A percentile compares a stretch with the other conserved stretches of the same genome.
phyloP scores from a whole-genome alignment of 2,888 invertebrate genomes.

The Nomada ruficornis region DNA sequence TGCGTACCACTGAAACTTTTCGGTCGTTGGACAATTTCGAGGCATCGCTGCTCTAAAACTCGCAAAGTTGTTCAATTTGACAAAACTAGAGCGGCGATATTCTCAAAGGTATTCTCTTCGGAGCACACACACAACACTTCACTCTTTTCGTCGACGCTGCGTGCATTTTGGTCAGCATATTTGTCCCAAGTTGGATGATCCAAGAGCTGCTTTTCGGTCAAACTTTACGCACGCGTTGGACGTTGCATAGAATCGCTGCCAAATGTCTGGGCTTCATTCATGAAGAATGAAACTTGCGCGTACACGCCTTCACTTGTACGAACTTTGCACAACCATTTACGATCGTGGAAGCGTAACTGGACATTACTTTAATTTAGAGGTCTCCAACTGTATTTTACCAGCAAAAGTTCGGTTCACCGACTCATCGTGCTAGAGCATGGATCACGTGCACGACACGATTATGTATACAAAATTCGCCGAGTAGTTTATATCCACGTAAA shows the following conservation, averaged over 20 bases:
- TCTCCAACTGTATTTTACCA: neutral
- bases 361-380: neutral
- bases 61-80: neutral
- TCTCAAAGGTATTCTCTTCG: constrained; percentile 4
- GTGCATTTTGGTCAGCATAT: constrained; percentile 10
- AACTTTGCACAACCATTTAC: constrained; percentile 1
- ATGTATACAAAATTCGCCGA: constrained; percentile 44
- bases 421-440: constrained; percentile 52
- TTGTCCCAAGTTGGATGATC: constrained; percentile 9
- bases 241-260: neutral
- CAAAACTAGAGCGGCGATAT: neutral
- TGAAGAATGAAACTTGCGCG: constrained; percentile 12
- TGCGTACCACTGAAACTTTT: neutral
- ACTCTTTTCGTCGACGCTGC: constrained; percentile 34
- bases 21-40: neutral
- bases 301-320: neutral
- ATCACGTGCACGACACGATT: constrained; percentile 44
- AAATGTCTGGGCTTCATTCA: constrained; percentile 14
- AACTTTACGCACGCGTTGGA: neutral
- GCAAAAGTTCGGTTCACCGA: constrained; percentile 46
- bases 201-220: neutral
- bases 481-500: constrained; percentile 52
- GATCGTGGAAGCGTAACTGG: neutral
- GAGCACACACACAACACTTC: constrained; percentile 22
- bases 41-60: neutral